phyloP scores from a whole-genome alignment of 2,113 vertebrate species.

The Notothenia rossii region DNA sequence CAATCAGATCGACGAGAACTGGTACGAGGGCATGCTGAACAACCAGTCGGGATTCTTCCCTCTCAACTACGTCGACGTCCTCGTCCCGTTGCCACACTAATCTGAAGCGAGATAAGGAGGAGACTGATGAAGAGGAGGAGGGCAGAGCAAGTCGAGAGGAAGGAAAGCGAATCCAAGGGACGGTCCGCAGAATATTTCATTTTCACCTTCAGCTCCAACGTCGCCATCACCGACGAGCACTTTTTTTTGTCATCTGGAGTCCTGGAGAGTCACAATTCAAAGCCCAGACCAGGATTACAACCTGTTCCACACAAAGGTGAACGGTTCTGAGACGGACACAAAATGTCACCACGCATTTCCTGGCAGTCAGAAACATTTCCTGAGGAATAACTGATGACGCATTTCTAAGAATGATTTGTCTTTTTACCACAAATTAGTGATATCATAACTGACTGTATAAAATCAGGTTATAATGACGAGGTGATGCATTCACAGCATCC shows the following conservation, averaged over 20 bases:
- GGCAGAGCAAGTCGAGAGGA: conserved; percentile 28
- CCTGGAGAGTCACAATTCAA: conserved; percentile 62
- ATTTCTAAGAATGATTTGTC: conserved; percentile 47
- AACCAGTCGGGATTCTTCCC: conserved; percentile 98
- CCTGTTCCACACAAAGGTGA: conserved; percentile 36
- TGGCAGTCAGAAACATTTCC: conserved; percentile 36
- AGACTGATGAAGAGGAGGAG: conserved; percentile 52
- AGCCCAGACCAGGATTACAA: conserved; percentile 67
- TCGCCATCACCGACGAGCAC: conserved; percentile 67
- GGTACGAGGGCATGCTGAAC: conserved; percentile 96
- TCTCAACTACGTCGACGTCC: conserved; percentile 96
- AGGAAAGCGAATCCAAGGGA: conserved; percentile 55
- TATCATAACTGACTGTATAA: conserved; percentile 8
- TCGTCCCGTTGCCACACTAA: conserved; percentile 95
- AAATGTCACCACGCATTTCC: conserved; percentile 2
- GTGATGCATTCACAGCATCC: conserved; percentile 9
- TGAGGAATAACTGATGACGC: conserved; percentile 40
- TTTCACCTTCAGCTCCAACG: conserved; percentile 63
- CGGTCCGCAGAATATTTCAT: conserved; percentile 62
- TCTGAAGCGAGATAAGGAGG: conserved; percentile 25
- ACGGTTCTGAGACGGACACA: conserved; percentile 27
- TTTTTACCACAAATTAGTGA: conserved; percentile 41
- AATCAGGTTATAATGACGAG: background rate
- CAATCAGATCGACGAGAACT: conserved; percentile 99
- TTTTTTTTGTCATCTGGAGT: conserved; percentile 72